These are phyloP conservation scores for Andrena marginata DNA, from an alignment of 2,888 invertebrate genomes.

Conservation along the genomic window DNA sequence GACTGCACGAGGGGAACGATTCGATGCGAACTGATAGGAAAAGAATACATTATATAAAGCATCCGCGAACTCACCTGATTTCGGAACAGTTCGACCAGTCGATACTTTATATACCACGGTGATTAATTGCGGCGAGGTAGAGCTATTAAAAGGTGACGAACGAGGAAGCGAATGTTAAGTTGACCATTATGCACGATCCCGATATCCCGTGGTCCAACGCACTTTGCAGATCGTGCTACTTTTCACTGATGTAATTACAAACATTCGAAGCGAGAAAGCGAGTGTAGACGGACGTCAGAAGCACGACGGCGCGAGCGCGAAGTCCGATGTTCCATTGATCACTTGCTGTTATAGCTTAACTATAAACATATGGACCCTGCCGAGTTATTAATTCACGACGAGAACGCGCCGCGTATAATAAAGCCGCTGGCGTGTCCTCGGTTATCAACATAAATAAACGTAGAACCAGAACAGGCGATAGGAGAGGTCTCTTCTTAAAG, in stretches of 20 bases:
- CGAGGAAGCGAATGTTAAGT: background rate
- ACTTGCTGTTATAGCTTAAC: constrained; percentile 62
- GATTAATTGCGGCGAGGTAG: constrained; percentile 45
- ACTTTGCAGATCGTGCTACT: constrained; percentile 19
- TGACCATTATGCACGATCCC: constrained; percentile 46
- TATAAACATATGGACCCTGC: constrained; percentile 64
- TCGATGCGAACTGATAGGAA: background rate
- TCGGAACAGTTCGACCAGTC: constrained; percentile 38
- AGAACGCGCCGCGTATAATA: constrained; percentile 41
- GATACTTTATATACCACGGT: constrained; percentile 43
- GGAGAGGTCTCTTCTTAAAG: background rate
- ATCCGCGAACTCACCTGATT: constrained; percentile 49
- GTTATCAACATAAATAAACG: constrained; percentile 7
- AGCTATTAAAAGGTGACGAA: constrained; percentile 29
- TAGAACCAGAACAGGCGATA: background rate
- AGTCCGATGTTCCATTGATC: constrained; percentile 69
- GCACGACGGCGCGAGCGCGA: constrained; percentile 67
- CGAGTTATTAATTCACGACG: constrained; percentile 45
- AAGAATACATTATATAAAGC: constrained; percentile 48
- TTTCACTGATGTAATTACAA: constrained; percentile 44
- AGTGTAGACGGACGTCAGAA: constrained; percentile 34
- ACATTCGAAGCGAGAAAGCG: constrained; percentile 52
- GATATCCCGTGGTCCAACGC: background rate
- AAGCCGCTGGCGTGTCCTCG: background rate
- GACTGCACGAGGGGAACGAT: background rate